phyloP scores from a whole-genome alignment of 2,888 invertebrate genomes.

The Alloplasta piceator region DNA sequence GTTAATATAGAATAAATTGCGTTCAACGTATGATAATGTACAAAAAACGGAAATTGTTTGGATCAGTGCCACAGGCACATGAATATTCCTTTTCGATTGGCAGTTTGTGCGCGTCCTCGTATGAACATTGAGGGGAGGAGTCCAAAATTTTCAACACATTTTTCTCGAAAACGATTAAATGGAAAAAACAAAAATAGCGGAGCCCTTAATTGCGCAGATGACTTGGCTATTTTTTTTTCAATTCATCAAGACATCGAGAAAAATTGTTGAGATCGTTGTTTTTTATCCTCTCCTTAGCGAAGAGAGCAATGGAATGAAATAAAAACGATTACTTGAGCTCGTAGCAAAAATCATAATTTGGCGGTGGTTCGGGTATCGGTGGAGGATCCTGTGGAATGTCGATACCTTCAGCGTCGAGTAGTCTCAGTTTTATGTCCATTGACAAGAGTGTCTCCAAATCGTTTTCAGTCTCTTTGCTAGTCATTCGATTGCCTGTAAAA shows the following conservation, averaged over 20 bases:
- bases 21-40: conserved; percentile 62
- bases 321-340: conserved; percentile 86
- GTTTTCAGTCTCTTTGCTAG: conserved; percentile 93
- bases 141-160: too few relatives aligned
- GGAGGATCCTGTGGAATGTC: conserved; percentile 97
- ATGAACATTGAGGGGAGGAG: neutral
- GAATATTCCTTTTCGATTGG: conserved; percentile 21
- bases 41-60: conserved; percentile 66
- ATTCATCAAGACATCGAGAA: too few relatives aligned
- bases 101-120: conserved; percentile 24
- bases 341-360: conserved; percentile 95
- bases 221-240: too few relatives aligned
- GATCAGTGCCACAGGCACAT: conserved; percentile 23
- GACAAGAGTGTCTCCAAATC: conserved; percentile 96
- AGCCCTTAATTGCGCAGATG: too few relatives aligned
- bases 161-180: too few relatives aligned
- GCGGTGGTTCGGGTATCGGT: conserved; percentile 95
- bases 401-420: conserved; percentile 97
- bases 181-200: too few relatives aligned
- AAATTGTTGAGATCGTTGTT: too few relatives aligned
- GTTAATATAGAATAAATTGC: conserved; percentile 23
- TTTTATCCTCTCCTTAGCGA: too few relatives aligned
- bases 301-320: too few relatives aligned
- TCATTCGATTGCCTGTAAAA: conserved; percentile 91
- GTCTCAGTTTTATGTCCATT: conserved; percentile 97